A percentile compares a stretch with the other conserved stretches of the same genome.
phyloP scores from a whole-genome alignment of 2,113 vertebrate genomes.

The Ameiurus melas region DNA sequence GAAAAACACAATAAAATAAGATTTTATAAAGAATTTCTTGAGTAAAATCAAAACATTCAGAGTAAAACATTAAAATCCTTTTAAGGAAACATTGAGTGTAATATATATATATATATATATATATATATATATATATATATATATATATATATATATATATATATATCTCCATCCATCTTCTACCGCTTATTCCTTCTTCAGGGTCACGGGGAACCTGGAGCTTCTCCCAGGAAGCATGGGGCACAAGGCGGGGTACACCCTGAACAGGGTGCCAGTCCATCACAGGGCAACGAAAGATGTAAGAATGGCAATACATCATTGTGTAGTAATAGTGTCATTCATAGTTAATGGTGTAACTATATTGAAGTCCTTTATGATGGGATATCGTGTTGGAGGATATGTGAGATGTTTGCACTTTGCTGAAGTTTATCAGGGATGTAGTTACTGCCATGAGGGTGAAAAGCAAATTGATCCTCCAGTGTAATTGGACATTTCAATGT shows the following conservation, averaged over 20 bases:
- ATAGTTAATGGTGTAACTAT: not conserved
- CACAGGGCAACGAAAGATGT: too few relatives aligned
- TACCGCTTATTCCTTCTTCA: too few relatives aligned
- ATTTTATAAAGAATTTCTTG: not conserved
- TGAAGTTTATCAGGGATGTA: not conserved
- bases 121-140: too few relatives aligned
- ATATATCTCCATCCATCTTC: too few relatives aligned
- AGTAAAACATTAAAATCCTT: not conserved
- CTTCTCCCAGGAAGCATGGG: too few relatives aligned
- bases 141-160: too few relatives aligned
- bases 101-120: too few relatives aligned
- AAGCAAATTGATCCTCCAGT: conserved; percentile 20
- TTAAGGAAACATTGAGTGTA: not conserved
- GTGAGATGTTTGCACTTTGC: not conserved
- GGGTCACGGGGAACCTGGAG: too few relatives aligned
- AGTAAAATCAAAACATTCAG: not conserved
- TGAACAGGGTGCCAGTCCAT: too few relatives aligned
- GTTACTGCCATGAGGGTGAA: not conserved
- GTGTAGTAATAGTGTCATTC: not conserved
- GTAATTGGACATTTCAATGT: conserved; percentile 23
- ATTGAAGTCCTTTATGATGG: not conserved
- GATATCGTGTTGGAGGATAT: not conserved
- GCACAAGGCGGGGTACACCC: too few relatives aligned
- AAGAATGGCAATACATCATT: not conserved
- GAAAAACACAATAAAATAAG: not conserved